Base-by-base conservation (phyloP, 35 echinoderm and acorn worm genomes). In the Apostichopus japonicus region DNA sequence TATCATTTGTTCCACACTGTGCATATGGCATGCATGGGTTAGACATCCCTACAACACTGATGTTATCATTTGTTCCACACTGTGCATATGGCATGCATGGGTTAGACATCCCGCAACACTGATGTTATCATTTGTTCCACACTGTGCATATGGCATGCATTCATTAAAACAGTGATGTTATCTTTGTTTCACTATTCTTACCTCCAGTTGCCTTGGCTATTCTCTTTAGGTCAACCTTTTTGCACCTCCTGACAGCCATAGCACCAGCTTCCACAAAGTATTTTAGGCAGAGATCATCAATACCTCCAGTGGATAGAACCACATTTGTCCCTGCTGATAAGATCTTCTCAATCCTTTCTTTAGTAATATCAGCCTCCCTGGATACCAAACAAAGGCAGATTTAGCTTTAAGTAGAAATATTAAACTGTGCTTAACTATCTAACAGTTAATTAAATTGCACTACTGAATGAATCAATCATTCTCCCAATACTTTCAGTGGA, bases 271-370 rank as follows among this genome's bases (percentile, higher is more conserved):
- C 97, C 5, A 99, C 93, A 92, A 99, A 99, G 89, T 99, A 99
- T 93, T 99, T 99, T 58, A 99, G 93, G 77, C 97, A 99, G 23
- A 99, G 95, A 59, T 99, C 97, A 95, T 99, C 97, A 10, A 99
- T 99, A 24, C 97, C 97, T 4, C 97, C 97, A 5, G 97, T 99
- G n/a, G 93, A 91, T n/a, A 99, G 95, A 53, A 99, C 87, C 19
- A 99, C 97, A 80, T 99, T 99, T 23, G 95, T 92, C 14, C 97
- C 97, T 51, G 97, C 92, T 11, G 86, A 76, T 11, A 99, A 54
- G 11, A 99, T 99, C 86, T 99, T 99, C 83, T 99, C 93, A 53
- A 99, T 99, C 25, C 97, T 86, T 65, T 99, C 97, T 86, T 99
- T 99, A 19, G 97, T 99, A 59, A 99, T 99, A 78, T 99, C 97